Base-by-base conservation (phyloP, 2,888 invertebrate species). In the Clepsis dumicolana region DNA sequence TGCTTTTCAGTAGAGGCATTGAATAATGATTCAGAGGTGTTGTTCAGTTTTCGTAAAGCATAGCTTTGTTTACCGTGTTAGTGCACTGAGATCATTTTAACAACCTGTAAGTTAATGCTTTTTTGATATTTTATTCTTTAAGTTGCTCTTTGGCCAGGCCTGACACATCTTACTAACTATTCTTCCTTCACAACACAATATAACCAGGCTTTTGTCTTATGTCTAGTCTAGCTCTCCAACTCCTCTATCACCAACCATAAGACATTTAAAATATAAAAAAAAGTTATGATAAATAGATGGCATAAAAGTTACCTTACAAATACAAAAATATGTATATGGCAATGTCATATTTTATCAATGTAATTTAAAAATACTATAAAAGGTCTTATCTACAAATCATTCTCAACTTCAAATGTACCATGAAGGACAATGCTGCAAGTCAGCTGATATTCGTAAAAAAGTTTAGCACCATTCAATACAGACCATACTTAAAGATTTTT, bases 1-100 rank as follows among this genome's bases (percentile, higher is more conserved):
- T 80, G 77, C 76, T 74, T 61, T 74, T 78, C 79, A 78, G 76
- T 77, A 73, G 73, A 67, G 62, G 24, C 59, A 59, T 25, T 41
- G 35, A 38, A 71, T 21, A 48, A 44, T 80, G 73, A 71, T 75
- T 74, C 71, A 65, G 69, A 70, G 73, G 71, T 70, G 70, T 72
- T 66, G 74, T 75, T 75, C 73, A 75, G 74, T 72, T 75, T 70
- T 70, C 69, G 70, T 69, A 70, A 74, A 74, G 72, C 77, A 75
- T 77, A 79, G 77, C 71, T 70, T 62, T 65, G 72, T 77, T 76
- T 70, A 73, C 56, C 50, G 62, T 50, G 25, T 38, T 57, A 56
- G 62, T 67, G 56, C 29, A 38, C 62, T 63, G 27, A 35, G 56
- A 67, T 50, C 18, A 38, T 29, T 67, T 62, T 67, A 27, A 29